Percentiles rank a stretch among this genome's conserved stretches.
phyloP scores from a whole-genome alignment of 2,113 vertebrate genomes.

The Oxyura jamaicensis region DNA sequence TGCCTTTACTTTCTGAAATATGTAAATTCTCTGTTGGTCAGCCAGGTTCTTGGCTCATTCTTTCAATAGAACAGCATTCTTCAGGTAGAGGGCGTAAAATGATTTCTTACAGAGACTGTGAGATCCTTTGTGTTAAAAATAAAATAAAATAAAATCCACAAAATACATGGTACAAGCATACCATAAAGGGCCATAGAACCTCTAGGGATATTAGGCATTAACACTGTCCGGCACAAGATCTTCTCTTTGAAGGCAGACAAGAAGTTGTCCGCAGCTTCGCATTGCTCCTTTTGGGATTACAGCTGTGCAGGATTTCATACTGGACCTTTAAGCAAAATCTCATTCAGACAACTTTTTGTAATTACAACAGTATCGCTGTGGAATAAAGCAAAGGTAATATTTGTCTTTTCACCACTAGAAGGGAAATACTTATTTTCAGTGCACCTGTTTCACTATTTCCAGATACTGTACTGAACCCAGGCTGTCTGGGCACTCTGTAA shows the following conservation, averaged over 20 bases:
- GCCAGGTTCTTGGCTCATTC: background rate
- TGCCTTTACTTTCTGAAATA: background rate
- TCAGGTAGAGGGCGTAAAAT: background rate
- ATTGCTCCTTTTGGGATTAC: background rate
- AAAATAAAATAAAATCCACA: background rate
- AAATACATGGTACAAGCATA: background rate
- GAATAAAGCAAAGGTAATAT: background rate
- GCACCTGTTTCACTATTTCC: background rate
- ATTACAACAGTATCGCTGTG: background rate
- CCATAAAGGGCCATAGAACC: background rate
- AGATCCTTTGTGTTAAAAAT: background rate
- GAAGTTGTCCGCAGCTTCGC: background rate
- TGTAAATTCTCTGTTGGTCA: background rate
- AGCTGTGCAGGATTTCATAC: background rate
- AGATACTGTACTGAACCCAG: background rate
- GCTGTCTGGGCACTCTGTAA: background rate
- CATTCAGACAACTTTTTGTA: background rate
- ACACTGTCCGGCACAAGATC: background rate
- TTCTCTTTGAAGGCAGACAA: background rate
- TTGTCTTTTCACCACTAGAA: background rate
- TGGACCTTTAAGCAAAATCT: background rate
- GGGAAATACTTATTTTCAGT: background rate
- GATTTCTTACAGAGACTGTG: background rate
- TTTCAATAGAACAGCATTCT: background rate
- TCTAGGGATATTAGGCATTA: background rate